Conservation (phyloP, 2,888 invertebrate species). For the Volucella zonaria region DNA sequence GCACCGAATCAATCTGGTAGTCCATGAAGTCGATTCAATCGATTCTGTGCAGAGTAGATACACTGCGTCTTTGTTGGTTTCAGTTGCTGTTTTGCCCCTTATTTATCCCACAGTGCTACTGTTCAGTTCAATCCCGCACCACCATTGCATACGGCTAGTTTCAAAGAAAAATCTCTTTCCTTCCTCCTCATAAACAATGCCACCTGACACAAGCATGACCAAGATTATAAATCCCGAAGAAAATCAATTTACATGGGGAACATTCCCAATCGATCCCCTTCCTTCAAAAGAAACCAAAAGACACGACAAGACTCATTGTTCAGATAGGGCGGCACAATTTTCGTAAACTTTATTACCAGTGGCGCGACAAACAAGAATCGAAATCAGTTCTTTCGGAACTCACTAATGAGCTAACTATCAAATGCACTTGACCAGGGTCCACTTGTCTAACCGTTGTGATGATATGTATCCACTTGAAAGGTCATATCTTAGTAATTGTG, state of each 20-base stretch:
- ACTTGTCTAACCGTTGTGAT: constrained; percentile 14
- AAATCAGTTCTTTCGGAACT: constrained; percentile 17
- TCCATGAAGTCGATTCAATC: too few species aligned
- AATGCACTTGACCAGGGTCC: constrained; percentile 45
- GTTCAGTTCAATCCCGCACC: background rate
- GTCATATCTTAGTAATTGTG: constrained; percentile 62
- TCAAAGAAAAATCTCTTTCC: constrained; percentile 11
- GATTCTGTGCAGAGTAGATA: too few species aligned
- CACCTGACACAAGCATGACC: background rate
- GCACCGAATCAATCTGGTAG: too few species aligned
- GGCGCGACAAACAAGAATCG: constrained; percentile 60
- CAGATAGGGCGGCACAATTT: constrained; percentile 5
- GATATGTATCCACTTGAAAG: constrained; percentile 53
- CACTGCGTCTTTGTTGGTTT: too few species aligned
- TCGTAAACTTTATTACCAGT: constrained; percentile 60
- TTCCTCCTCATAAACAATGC: constrained; percentile 11
- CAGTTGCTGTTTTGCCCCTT: background rate
- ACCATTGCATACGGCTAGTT: background rate
- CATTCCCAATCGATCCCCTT: background rate
- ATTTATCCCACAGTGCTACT: background rate
- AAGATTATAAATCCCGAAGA: background rate
- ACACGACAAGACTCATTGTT: background rate
- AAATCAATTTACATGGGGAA: constrained; percentile 7
- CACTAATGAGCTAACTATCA: constrained; percentile 53
- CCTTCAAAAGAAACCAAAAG: background rate